phyloP scores from a whole-genome alignment of 2,113 vertebrate genomes.

The Trinectes maculatus region DNA sequence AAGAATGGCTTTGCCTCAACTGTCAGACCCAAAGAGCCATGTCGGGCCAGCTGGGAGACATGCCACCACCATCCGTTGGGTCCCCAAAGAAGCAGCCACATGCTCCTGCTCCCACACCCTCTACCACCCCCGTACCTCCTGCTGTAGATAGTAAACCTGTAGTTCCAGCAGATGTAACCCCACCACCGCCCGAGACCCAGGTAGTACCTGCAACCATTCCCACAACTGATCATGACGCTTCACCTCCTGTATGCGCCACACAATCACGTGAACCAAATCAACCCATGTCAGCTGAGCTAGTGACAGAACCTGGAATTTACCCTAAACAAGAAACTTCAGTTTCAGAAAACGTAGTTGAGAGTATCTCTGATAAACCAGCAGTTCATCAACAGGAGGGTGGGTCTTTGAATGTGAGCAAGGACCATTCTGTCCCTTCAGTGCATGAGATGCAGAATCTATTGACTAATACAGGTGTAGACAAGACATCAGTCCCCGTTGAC shows the following conservation, averaged over 20 bases:
- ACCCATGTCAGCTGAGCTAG: constrained; percentile 1
- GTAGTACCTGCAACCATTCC: constrained; percentile 63
- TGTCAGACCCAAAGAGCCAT: constrained; percentile 96
- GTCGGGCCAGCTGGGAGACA: constrained; percentile 90
- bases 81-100: constrained; percentile 78
- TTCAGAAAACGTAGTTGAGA: constrained; percentile 42
- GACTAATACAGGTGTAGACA: constrained; percentile 48
- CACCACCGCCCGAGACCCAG: constrained; percentile 67
- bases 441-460: constrained; percentile 40
- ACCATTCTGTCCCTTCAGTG: constrained; percentile 20
- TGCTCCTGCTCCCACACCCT: constrained; percentile 54
- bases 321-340: constrained; percentile 15
- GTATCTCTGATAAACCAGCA: constrained; percentile 10
- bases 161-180: constrained; percentile 65
- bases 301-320: constrained; percentile 21
- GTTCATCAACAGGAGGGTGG: constrained; percentile 25
- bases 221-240: constrained; percentile 54
- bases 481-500: constrained; percentile 34
- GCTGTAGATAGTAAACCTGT: constrained; percentile 77
- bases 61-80: constrained; percentile 73
- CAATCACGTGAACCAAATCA: constrained; percentile 48
- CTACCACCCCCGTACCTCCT: constrained; percentile 60
- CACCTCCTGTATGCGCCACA: constrained; percentile 45
- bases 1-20: constrained; percentile 98
- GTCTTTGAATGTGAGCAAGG: constrained; percentile 26